Evolutionary conservation across 2,797 vertebrate species (phyloP), one percentile per base, ranked within the genome.

Genomic region (Halcyon badia): DNA sequence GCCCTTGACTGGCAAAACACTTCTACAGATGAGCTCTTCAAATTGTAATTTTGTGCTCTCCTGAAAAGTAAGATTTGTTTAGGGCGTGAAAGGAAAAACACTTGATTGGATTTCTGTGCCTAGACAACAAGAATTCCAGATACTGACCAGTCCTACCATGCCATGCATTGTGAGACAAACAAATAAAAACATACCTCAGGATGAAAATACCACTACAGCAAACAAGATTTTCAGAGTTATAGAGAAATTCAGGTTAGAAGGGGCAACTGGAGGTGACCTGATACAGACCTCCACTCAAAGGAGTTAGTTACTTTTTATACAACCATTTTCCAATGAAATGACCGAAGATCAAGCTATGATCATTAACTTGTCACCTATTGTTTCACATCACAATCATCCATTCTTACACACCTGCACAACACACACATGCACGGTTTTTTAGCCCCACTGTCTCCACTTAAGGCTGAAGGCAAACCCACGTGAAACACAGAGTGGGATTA

Each of bases 11-110:
- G 56, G 60, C 31, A 49, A 96, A 96, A 93, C 86, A 64, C 60
- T 93, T 95, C 39, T 44, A 84, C 37, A 89, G 81, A 93, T 77
- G 64, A 93, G 64, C 58, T 90, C 68, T 94, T 80, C 68, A 85
- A 78, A 89, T 61, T 64, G 44, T 30, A 81, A 48, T 87, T 84
- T 92, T 89, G 88, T 90, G 44, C 52, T 87, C 52, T 93, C 46
- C 86, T 85, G 81, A 9, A 83, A 96, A 79, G 66, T 25, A 90
- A 77, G 44, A 70, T 94, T 77, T 87, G 71, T 85, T 97, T 68
- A 87, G 56, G 51, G 44, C 10, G 0, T 19, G 56, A 87, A 95
- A 48, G 80, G 77, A 87, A 80, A 93, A 94, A 78, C 22, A 64
- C 19, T 84, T 80, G 60, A 92, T 58, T 89, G 41, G 31, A 83